Evolutionary conservation across 2,797 vertebrate species (phyloP).

Genomic region (Tapirus indicus): DNA sequence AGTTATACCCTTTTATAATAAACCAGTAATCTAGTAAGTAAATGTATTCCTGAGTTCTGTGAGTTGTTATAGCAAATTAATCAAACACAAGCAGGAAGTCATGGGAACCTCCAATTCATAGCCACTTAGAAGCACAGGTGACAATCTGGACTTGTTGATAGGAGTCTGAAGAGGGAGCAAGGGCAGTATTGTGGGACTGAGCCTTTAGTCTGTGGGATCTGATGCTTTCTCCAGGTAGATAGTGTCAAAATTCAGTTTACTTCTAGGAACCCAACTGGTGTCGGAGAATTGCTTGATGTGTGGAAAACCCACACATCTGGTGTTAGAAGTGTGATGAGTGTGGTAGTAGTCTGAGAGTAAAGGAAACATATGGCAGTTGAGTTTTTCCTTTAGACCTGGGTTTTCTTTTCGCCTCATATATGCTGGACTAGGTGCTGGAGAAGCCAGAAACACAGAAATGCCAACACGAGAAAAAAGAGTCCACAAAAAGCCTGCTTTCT

Average conservation of each 20-base stretch:
- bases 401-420: conserved; percentile 22
- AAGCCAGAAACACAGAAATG: neutral
- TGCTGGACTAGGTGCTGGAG: neutral
- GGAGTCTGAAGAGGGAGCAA: neutral
- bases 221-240: neutral
- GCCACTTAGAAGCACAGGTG: neutral
- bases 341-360: neutral
- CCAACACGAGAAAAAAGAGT: neutral
- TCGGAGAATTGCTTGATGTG: neutral
- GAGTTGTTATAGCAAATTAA: neutral
- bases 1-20: neutral
- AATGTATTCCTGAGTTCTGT: neutral
- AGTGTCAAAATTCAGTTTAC: neutral
- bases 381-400: neutral
- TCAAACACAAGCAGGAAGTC: neutral
- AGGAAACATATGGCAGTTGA: neutral
- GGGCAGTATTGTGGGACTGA: neutral
- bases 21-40: neutral
- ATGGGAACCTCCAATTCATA: neutral
- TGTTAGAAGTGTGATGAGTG: neutral
- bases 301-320: neutral
- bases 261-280: neutral
- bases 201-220: neutral
- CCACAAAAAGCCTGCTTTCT: neutral
- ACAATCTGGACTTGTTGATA: neutral